A percentile compares a stretch with the other conserved stretches of the same genome.
Conservation (phyloP, 2,888 invertebrate species). For the Sarcophaga carnaria region DNA sequence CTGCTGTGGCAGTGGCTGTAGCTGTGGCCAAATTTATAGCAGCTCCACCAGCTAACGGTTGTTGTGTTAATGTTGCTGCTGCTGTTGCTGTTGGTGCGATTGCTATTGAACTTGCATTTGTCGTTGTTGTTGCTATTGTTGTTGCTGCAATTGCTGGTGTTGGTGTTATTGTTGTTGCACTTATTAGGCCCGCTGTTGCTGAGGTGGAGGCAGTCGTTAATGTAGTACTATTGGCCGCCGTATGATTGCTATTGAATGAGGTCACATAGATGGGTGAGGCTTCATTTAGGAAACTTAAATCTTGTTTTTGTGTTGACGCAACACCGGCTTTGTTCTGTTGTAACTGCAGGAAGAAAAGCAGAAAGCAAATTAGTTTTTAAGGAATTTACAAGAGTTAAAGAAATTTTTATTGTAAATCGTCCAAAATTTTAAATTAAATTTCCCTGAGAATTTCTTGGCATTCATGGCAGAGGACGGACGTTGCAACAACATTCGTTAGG, state of each 20-base stretch:
- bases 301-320: constrained; percentile 81
- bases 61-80: constrained; percentile 53
- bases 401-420: neutral
- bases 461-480: too few relatives aligned
- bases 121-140: constrained; percentile 43
- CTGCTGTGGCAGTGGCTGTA: constrained; percentile 53
- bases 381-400: neutral
- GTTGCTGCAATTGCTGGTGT: constrained; percentile 70
- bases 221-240: constrained; percentile 83
- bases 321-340: constrained; percentile 81
- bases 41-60: constrained; percentile 22
- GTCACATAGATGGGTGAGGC: constrained; percentile 93
- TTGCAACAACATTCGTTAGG: too few relatives aligned
- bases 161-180: constrained; percentile 72
- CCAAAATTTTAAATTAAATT: too few relatives aligned
- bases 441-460: too few relatives aligned
- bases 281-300: constrained; percentile 91
- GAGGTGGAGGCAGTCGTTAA: constrained; percentile 82
- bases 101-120: constrained; percentile 70
- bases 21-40: constrained; percentile 66
- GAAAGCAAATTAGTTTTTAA: neutral
- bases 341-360: constrained; percentile 71
- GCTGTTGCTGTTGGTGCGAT: constrained; percentile 22
- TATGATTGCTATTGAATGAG: constrained; percentile 84
- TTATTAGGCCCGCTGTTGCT: constrained; percentile 70